Percentiles rank a stretch among this genome's conserved stretches.
Conservation (phyloP, 1,140 invertebrate genomes). For the Maniola jurtina region DNA sequence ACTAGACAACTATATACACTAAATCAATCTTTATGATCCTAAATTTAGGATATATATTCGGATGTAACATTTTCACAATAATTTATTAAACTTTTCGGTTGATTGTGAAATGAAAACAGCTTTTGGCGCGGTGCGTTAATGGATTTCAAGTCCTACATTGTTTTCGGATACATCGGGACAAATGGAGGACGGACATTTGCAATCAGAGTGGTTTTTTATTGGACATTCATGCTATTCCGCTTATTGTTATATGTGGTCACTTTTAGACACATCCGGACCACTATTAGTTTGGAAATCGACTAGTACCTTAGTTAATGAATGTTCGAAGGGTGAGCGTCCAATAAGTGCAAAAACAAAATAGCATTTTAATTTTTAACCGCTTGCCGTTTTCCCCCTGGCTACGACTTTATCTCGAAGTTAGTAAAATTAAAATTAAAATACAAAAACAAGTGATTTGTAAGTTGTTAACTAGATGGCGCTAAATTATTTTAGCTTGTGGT, state of each 20-base stretch:
- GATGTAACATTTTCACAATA: not conserved
- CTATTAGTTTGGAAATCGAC: slow-evolving; percentile 1
- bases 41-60: slow-evolving; percentile 6
- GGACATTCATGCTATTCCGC: slow-evolving; percentile 21
- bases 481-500: no score
- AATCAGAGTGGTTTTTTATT: slow-evolving; percentile 49
- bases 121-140: slow-evolving; percentile 56
- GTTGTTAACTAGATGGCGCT: no score
- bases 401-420: no score
- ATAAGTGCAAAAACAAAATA: no score
- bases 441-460: no score
- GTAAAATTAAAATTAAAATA: no score
- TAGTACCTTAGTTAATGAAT: not conserved
- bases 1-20: not conserved
- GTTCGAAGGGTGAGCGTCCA: not conserved
- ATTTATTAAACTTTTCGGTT: slow-evolving; percentile 5
- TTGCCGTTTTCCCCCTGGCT: no score
- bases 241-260: slow-evolving; percentile 13
- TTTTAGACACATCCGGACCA: slow-evolving; percentile 13
- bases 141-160: slow-evolving; percentile 66
- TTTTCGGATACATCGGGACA: slow-evolving; percentile 61
- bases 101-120: slow-evolving; percentile 40
- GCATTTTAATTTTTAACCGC: no score
- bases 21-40: not conserved
- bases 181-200: slow-evolving; percentile 54